Evolutionary conservation across 1,140 invertebrate species (phyloP), one percentile per base, ranked within the genome.

Genomic region (Meloidogyne exigua): DNA sequence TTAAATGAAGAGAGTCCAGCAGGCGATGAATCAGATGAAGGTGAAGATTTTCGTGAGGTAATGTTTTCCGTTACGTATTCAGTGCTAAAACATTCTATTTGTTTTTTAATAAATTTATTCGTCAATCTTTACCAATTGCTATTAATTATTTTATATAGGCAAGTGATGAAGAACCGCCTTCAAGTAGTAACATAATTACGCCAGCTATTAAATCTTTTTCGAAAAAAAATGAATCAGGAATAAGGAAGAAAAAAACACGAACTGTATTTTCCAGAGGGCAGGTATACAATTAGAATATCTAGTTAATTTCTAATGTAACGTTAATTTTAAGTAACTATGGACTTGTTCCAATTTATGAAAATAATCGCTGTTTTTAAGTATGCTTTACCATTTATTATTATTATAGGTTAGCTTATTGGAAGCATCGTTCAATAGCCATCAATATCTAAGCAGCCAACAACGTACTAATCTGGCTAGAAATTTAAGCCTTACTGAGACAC

Each of bases 241-340:
- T 49, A 57, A 18, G 57, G 23, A 73, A 73, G 72, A 73, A 73
- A 12, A 73, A 73, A 11, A 73, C 72, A 5, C 72, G 72, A 23
- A 72, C 71, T n/a, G 71, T 72, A 7, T 72, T 72, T 21, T 72
- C 71, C 21, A 44, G 71, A 36, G 32, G 21, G 10, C 72, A 73
- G 36, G 72, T 64, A 42, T 62, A 39, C 3, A 32, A 3, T 32
- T 7, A 3, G 28, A 32, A 32, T 32, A 32, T 32, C 7, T 39
- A 10, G 0, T 39, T 39, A 39, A 9, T 39, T 39, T 39, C 36
- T 39, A 7, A 39, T 39, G 36, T 39, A 39, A 39, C 4, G 9
- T 39, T 10, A 9, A 39, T 9, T 39, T 39, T 39, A 10, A 39
- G 3, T 9, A 39, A 3, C 28, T n/a, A n/a, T n/a, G n/a, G n/a